These are phyloP conservation scores for Brachionus angularis DNA, from an alignment of 1,140 invertebrate species.

Conservation along the genomic window DNA sequence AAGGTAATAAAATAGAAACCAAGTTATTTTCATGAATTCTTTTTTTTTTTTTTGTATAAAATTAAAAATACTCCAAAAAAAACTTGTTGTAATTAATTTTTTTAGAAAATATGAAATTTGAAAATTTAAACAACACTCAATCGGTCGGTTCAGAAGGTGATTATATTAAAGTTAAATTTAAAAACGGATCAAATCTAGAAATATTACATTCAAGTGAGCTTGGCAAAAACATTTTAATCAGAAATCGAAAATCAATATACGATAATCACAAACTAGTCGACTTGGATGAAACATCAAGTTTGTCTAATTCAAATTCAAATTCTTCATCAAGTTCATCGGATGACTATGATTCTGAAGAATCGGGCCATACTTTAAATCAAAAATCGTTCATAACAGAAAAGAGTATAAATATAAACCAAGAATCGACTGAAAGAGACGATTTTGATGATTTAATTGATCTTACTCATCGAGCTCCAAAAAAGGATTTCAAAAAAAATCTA, in stretches of 20 bases:
- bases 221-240: background rate
- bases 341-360: too few species aligned
- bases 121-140: too few species aligned
- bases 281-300: background rate
- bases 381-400: too few species aligned
- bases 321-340: background rate
- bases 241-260: constrained; percentile 8
- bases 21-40: too few species aligned
- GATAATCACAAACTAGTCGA: constrained; percentile 9
- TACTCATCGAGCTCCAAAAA: constrained; percentile 35
- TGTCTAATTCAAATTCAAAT: background rate
- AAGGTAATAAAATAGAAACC: too few species aligned
- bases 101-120: too few species aligned
- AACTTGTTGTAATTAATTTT: too few species aligned
- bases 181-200: background rate
- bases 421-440: constrained; percentile 20
- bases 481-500: background rate
- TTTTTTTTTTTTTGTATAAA: too few species aligned
- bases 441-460: constrained; percentile 32
- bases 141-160: background rate
- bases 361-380: too few species aligned
- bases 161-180: constrained; percentile 22
- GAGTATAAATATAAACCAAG: too few species aligned
- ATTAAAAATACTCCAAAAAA: too few species aligned
- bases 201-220: background rate